Evolutionary conservation across 2,113 vertebrate species (phyloP), one percentile per base, ranked within the genome.

Genomic region (Peucedramus taeniatus): DNA sequence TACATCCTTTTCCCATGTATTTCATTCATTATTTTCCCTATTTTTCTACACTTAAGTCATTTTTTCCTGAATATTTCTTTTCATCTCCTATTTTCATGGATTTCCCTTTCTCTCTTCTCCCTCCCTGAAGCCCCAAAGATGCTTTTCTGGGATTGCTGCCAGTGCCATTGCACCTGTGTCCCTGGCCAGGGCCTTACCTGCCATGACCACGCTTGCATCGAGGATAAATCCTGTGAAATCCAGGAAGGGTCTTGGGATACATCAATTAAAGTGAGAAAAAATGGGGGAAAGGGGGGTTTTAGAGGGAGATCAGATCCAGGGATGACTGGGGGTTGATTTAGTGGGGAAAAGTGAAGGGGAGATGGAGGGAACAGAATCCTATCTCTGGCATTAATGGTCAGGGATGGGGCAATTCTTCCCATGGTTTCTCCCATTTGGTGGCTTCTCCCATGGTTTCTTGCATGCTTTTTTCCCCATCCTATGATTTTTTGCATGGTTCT

Each of bases 241-340:
- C 83, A 19, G 7, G 97, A 96, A 4, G 98, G 14, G 12, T 97
- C 54, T 86, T 96, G 85, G 95, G 72, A 65, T 99, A 98, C 51
- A 26, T 98, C 90, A 93, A 97, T 42, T 97, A 93, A 98, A 98
- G 98, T 98, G 96, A 97, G 74, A 37, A 35, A n/a, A 31, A 60
- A 17, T 3, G 39, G 30, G 27, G 31, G 37, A 1, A n/a, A 47
- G 37, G 20, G 7, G 8, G n/a, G n/a, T n/a, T n/a, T n/a, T n/a
- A n/a, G n/a, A n/a, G n/a, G n/a, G n/a, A n/a, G n/a, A n/a, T n/a
- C n/a, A n/a, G n/a, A n/a, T n/a, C n/a, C n/a, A n/a, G n/a, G n/a
- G n/a, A n/a, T n/a, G n/a, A n/a, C n/a, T 12, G 13, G 35, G 7
- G 15, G 3, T 16, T 42, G 24, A 15, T 4, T 30, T n/a, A n/a